phyloP scores from a whole-genome alignment of 2,113 vertebrate species.

The Arizona elegans region DNA sequence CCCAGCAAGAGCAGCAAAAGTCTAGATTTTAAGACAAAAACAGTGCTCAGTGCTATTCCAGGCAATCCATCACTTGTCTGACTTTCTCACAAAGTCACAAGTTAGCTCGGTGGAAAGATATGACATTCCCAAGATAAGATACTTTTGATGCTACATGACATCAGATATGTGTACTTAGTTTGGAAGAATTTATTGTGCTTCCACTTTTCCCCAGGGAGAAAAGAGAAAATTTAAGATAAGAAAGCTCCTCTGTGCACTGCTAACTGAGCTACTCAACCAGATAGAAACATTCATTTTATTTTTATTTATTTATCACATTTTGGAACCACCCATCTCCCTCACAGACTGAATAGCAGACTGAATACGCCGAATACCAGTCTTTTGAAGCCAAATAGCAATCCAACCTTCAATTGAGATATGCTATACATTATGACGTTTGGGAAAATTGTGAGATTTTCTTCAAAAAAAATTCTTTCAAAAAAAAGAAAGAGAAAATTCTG shows the following conservation, averaged over 20 bases:
- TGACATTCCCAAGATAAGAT: background rate
- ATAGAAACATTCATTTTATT: background rate
- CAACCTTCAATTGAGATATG: background rate
- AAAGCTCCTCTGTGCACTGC: background rate
- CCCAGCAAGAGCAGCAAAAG: constrained; percentile 11
- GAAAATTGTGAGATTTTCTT: background rate
- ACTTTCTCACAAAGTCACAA: background rate
- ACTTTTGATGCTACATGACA: background rate
- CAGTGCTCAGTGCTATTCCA: constrained; percentile 37
- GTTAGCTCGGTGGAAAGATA: background rate
- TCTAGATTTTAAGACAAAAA: constrained; percentile 31
- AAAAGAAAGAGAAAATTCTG: background rate
- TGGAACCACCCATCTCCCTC: background rate
- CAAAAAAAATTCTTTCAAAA: background rate
- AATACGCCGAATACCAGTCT: background rate
- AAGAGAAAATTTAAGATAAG: background rate
- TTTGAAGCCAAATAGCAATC: background rate
- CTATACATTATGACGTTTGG: background rate
- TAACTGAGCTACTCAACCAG: background rate
- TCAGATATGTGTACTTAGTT: background rate
- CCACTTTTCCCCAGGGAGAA: background rate
- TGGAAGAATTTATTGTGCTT: background rate
- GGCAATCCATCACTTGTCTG: background rate
- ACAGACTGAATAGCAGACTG: background rate
- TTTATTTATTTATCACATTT: background rate